A percentile compares a stretch with the other conserved stretches of the same genome.
Conservation (phyloP, 2,113 vertebrate genomes). For the Microcebus lehilahytsara region DNA sequence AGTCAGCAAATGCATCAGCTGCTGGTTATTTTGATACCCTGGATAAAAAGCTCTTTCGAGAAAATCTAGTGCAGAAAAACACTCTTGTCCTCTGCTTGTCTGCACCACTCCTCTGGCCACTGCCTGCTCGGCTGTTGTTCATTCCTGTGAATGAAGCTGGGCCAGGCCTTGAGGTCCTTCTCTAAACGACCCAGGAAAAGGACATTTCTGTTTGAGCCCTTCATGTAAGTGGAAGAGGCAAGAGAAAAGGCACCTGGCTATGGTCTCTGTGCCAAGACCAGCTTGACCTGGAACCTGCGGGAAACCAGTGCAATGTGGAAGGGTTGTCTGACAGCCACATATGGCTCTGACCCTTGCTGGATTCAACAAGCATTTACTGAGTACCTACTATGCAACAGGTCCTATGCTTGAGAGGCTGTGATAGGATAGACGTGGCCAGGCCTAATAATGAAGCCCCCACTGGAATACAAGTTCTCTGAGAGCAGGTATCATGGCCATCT, state of each 20-base stretch:
- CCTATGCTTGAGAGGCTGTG: background rate
- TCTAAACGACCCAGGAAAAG: background rate
- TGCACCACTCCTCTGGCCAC: conserved; percentile 23
- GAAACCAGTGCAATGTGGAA: background rate
- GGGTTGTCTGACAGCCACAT: background rate
- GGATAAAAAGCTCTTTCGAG: conserved; percentile 75
- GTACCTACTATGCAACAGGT: background rate
- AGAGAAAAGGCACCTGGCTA: background rate
- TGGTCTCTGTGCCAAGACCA: accelerated
- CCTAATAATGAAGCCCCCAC: background rate
- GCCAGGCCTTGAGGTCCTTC: background rate
- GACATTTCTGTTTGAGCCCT: background rate
- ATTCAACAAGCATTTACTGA: background rate
- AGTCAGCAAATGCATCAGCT: conserved; percentile 75
- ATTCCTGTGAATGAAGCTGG: background rate
- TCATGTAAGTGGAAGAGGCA: background rate
- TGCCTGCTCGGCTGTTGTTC: conserved; percentile 41
- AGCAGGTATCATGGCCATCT: background rate
- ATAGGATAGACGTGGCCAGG: background rate
- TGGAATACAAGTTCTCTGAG: background rate
- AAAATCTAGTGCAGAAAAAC: conserved; percentile 69
- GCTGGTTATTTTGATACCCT: conserved; percentile 73
- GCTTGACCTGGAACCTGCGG: conserved; percentile 35
- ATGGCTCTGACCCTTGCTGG: background rate
- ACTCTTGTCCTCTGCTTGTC: conserved; percentile 40